Conservation (phyloP, 1,140 invertebrate species). For the Diuraphis noxia region DNA sequence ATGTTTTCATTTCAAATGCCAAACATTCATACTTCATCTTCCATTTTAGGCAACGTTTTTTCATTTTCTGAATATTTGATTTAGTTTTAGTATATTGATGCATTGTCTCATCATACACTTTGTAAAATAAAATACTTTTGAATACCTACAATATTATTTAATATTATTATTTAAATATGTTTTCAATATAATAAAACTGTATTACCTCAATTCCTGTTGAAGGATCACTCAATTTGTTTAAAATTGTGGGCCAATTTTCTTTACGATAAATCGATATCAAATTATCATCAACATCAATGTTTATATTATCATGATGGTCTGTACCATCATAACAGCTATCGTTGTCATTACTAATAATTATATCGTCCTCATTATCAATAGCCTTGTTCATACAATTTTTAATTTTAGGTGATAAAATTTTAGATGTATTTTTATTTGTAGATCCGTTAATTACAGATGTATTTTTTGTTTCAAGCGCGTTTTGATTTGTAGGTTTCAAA, state of each 20-base stretch:
- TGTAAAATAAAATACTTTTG: not conserved
- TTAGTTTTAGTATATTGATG: not conserved
- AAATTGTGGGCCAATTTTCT: not conserved
- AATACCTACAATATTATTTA: not conserved
- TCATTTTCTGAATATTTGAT: not conserved
- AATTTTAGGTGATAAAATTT: not conserved
- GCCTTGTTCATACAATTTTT: not conserved
- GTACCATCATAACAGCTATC: not conserved
- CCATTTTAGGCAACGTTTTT: not conserved
- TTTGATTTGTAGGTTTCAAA: not conserved
- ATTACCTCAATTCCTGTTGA: not conserved
- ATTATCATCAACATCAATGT: not conserved
- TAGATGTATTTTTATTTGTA: too few species aligned
- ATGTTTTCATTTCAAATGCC: not conserved
- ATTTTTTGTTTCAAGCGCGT: not conserved
- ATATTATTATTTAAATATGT: not conserved
- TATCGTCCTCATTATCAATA: not conserved
- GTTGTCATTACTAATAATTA: not conserved
- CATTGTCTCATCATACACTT: not conserved
- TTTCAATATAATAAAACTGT: not conserved
- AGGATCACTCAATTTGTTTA: not conserved
- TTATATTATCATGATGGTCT: not conserved
- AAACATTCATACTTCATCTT: not conserved
- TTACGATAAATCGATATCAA: not conserved
- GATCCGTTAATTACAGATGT: too few species aligned